Base-by-base conservation (phyloP, 1,140 invertebrate species). In the Heliothis virescens region DNA sequence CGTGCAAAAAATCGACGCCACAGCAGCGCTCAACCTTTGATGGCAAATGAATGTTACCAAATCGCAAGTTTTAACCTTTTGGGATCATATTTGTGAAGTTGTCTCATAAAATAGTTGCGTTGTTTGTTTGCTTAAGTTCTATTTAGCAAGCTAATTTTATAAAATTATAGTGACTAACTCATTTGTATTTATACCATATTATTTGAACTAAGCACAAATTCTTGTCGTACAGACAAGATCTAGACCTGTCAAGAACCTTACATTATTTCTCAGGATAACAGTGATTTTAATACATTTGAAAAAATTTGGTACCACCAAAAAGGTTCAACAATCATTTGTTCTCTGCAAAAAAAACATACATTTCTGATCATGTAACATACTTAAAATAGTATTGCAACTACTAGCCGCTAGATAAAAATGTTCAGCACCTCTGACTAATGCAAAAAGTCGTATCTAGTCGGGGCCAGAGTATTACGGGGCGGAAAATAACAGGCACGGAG, bases 1-100 rank as follows among this genome's bases (percentile, higher is more conserved):
- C 89, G 90, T 91, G 88, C 88, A 92, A 93, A 94, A 93, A 93
- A 91, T 88, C 83, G 85, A 83, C 88, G 85, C 85, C 83, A 62
- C 87, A 89, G 90, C 76, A 62, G 84, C 34, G 67, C 76, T 60
- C 79, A 91, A 92, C 90, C 80, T 89, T 89, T 85, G 82, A 75
- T 21, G 34, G 59, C 62, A 78, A 77, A 26, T 69, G 41, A 16
- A 63, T 63, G 63, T 52, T 15, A 29, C 9, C 34, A 63, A 55
- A 76, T 63, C 10, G 18, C 48, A 48, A 63, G 21, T 63, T 76
- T 75, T 75, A 48, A 62, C 62, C 21, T 63, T 13, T n/a, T 1
- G 52, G 13, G 15, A 1, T 47, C 34, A 16, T 16, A 63, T 60
- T 10, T 13, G 18, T 26, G 57, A 59, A 2, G 57, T 2, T 11